Evolutionary conservation across 2,113 vertebrate species (phyloP).

Genomic region (Vulpes lagopus): DNA sequence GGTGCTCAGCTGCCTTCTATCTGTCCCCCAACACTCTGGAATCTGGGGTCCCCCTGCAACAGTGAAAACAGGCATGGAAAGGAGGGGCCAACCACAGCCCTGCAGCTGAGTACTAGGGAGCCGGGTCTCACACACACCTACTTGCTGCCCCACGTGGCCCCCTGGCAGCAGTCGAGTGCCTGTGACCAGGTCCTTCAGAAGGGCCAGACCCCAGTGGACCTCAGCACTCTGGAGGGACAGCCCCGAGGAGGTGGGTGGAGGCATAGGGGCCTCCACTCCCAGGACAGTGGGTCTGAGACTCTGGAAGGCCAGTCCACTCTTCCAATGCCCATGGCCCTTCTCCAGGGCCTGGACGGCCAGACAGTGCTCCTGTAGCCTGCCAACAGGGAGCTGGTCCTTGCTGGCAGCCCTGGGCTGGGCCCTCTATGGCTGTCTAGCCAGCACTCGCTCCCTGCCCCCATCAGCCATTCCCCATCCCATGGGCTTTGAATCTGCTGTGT

Average conservation of each 20-base stretch:
- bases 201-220: too few species aligned
- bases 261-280: not conserved
- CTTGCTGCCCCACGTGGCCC: fast-evolving
- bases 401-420: not conserved
- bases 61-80: not conserved
- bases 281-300: not conserved
- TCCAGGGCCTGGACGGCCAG: not conserved
- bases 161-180: not conserved
- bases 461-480: too few species aligned
- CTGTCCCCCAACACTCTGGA: not conserved
- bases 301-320: not conserved
- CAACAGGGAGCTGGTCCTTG: not conserved
- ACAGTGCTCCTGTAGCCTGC: not conserved
- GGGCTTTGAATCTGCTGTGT: fast-evolving
- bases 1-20: fast-evolving
- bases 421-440: not conserved
- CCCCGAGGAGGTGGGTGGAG: not conserved
- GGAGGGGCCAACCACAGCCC: not conserved
- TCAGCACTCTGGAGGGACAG: not conserved
- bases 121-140: too few species aligned
- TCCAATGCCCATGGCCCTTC: not conserved
- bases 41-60: too few species aligned
- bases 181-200: too few species aligned
- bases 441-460: not conserved
- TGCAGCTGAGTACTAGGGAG: too few species aligned